Evolutionary conservation across 1,140 invertebrate species (phyloP).

Genomic region (Aphaenogaster rudis): DNA sequence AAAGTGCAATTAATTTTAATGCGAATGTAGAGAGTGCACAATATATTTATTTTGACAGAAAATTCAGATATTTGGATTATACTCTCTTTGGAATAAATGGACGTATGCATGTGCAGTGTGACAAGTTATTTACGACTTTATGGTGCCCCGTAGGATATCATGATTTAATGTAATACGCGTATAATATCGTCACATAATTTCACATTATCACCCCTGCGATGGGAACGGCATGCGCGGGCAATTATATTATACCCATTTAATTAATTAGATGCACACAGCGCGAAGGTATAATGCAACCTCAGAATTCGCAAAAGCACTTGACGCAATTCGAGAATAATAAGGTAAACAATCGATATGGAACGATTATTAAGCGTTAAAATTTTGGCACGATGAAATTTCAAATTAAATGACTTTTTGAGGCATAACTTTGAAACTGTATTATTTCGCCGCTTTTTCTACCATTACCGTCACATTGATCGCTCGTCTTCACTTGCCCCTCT

Average conservation of each 20-base stretch:
- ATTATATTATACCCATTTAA: constrained; percentile 70
- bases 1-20: neutral
- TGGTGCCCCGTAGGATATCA: neutral
- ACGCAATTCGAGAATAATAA: constrained; percentile 50
- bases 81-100: neutral
- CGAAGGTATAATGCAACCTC: constrained; percentile 48
- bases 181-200: constrained; percentile 41
- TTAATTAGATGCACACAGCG: constrained; percentile 61
- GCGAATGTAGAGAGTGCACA: neutral
- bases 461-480: neutral
- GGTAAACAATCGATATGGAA: constrained; percentile 1
- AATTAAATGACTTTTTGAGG: constrained; percentile 7
- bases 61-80: neutral
- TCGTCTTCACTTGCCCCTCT: neutral
- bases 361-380: neutral
- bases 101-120: neutral
- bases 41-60: constrained; percentile 2
- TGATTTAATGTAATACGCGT: constrained; percentile 6
- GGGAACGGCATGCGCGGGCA: neutral
- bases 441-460: neutral
- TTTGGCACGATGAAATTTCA: neutral
- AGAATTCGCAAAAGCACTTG: constrained; percentile 46
- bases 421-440: neutral
- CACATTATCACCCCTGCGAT: constrained; percentile 3
- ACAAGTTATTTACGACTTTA: constrained; percentile 31